A percentile compares a stretch with the other conserved stretches of the same genome.
These are phyloP conservation scores for Aculops lycopersici DNA, from an alignment of 1,140 invertebrate genomes.

Conservation along the genomic window DNA sequence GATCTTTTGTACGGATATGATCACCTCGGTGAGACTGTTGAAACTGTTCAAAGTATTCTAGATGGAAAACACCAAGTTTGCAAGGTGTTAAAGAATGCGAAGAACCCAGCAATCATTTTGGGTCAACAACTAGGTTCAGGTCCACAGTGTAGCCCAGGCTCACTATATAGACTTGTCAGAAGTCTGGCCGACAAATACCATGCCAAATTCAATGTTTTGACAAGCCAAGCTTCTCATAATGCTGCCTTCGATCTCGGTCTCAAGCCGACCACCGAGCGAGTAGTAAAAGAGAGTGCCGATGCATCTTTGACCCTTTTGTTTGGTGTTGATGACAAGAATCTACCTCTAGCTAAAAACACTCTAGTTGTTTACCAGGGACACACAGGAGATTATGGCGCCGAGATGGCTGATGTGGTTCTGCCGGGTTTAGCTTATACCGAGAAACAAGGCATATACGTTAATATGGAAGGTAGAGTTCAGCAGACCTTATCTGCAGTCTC, in stretches of 20 bases:
- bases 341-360: conserved; percentile 39
- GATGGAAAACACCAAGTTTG: conserved; percentile 32
- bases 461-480: conserved; percentile 87
- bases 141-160: conserved; percentile 42
- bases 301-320: conserved; percentile 59
- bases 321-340: conserved; percentile 59
- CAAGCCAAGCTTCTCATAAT: conserved; percentile 32
- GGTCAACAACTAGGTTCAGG: conserved; percentile 43
- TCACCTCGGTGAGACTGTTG: conserved; percentile 43
- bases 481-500: conserved; percentile 60
- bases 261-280: conserved; percentile 32
- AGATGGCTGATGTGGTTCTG: conserved; percentile 52
- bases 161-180: conserved; percentile 33
- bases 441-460: conserved; percentile 81
- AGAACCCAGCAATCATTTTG: conserved; percentile 63
- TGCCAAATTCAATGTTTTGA: conserved; percentile 14
- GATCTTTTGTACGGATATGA: conserved; percentile 77
- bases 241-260: conserved; percentile 86
- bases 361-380: conserved; percentile 89
- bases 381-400: conserved; percentile 73
- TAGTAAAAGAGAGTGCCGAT: conserved; percentile 25
- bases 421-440: conserved; percentile 95
- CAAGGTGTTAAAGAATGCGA: conserved; percentile 34
- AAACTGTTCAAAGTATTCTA: conserved; percentile 34
- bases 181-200: conserved; percentile 14